Evolutionary conservation across 2,113 vertebrate species (phyloP).

Genomic region (Megaptera novaeangliae): DNA sequence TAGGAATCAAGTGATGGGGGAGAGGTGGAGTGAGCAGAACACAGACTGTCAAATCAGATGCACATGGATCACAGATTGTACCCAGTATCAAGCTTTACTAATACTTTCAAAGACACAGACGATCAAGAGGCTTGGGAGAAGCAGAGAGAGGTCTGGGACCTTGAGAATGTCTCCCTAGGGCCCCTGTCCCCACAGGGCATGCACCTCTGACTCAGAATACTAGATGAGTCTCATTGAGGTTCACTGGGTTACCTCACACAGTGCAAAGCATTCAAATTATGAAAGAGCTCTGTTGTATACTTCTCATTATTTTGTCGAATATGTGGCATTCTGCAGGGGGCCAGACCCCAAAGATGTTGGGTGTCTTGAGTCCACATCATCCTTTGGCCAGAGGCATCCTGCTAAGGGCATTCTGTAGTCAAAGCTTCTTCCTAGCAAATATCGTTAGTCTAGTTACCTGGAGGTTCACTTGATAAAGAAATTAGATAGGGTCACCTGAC

Average conservation of each 20-base stretch:
- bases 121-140: neutral
- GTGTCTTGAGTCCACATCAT: neutral
- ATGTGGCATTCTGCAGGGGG: neutral
- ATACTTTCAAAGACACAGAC: neutral
- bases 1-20: neutral
- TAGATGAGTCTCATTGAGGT: neutral
- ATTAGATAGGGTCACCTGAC: neutral
- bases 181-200: neutral
- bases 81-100: neutral
- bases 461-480: neutral
- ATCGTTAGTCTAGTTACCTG: neutral
- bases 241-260: neutral
- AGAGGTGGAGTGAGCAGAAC: neutral
- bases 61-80: fast-evolving
- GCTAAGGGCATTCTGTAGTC: neutral
- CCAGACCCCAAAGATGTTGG: neutral
- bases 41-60: neutral
- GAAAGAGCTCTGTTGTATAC: neutral
- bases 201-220: neutral
- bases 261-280: neutral
- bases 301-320: neutral
- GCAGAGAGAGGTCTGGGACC: neutral
- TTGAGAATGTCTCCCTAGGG: no score
- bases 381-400: neutral
- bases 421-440: neutral